Percentiles rank a stretch among this genome's conserved stretches.
Conservation (phyloP, 2,113 vertebrate genomes). For the Verasper variegatus region DNA sequence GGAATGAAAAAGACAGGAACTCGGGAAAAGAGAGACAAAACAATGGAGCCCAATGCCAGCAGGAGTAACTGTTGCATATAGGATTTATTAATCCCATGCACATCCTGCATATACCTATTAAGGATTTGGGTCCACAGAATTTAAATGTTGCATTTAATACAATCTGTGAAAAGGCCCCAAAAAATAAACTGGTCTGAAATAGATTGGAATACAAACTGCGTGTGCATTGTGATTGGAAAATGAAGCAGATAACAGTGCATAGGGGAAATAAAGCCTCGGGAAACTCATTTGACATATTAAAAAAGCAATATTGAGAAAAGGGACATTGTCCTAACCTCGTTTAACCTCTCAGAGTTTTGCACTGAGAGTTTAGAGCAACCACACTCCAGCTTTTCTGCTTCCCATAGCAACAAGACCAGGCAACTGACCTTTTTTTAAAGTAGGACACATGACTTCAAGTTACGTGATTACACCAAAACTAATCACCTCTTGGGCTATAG, state of each 20-base stretch:
- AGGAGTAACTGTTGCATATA: not conserved
- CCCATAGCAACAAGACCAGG: not conserved
- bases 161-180: slow-evolving; percentile 4
- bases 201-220: not conserved
- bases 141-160: slow-evolving; percentile 10
- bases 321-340: not conserved
- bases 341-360: not conserved
- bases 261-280: not conserved
- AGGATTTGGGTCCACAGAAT: not conserved
- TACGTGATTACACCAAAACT: too few relatives aligned
- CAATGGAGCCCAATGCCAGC: slow-evolving; percentile 1
- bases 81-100: slow-evolving; percentile 7
- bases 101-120: not conserved
- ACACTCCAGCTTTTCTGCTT: not conserved
- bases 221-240: not conserved
- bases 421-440: not conserved
- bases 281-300: slow-evolving; percentile 12
- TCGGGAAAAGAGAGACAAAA: slow-evolving; percentile 12
- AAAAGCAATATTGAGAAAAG: not conserved
- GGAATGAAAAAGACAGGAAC: slow-evolving; percentile 25
- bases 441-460: not conserved
- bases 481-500: too few relatives aligned
- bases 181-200: slow-evolving; percentile 11
- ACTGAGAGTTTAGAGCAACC: not conserved
- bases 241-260: not conserved